Conservation (phyloP, 2,797 vertebrate genomes). For the Chloroceryle inda region DNA sequence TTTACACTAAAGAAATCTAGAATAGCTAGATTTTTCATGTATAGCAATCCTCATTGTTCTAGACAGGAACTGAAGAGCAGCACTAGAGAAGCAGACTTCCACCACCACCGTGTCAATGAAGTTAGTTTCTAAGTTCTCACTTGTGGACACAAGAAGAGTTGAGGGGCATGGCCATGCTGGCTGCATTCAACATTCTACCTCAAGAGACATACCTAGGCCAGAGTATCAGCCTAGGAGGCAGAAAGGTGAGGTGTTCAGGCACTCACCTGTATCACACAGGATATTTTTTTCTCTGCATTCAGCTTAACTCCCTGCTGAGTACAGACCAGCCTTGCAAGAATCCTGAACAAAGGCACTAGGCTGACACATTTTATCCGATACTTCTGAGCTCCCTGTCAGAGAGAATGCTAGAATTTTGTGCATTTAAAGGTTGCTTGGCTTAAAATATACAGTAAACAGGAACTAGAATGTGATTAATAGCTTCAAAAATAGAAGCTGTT, state of each 20-base stretch:
- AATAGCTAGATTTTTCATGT: not conserved
- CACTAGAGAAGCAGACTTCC: not conserved
- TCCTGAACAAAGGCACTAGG: not conserved
- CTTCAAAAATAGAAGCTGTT: not conserved
- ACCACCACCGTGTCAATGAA: fast-evolving
- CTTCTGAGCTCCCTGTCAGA: not conserved
- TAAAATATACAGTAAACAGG: not conserved
- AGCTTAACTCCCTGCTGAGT: not conserved
- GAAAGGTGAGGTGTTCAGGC: not conserved
- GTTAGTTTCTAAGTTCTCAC: fast-evolving
- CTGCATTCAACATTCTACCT: not conserved
- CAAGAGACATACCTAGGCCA: fast-evolving
- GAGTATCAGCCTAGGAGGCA: not conserved
- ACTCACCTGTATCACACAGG: fast-evolving
- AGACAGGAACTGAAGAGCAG: not conserved
- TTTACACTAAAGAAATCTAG: not conserved
- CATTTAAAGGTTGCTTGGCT: not conserved
- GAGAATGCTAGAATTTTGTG: not conserved
- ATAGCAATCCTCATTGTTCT: not conserved
- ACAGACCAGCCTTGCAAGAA: not conserved
- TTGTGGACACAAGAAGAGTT: not conserved
- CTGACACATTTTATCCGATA: fast-evolving
- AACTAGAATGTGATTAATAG: not conserved
- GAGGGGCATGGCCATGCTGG: fast-evolving
- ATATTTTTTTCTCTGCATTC: not conserved